phyloP scores from a whole-genome alignment of 2,113 vertebrate genomes.

The Elaphurus davidianus region DNA sequence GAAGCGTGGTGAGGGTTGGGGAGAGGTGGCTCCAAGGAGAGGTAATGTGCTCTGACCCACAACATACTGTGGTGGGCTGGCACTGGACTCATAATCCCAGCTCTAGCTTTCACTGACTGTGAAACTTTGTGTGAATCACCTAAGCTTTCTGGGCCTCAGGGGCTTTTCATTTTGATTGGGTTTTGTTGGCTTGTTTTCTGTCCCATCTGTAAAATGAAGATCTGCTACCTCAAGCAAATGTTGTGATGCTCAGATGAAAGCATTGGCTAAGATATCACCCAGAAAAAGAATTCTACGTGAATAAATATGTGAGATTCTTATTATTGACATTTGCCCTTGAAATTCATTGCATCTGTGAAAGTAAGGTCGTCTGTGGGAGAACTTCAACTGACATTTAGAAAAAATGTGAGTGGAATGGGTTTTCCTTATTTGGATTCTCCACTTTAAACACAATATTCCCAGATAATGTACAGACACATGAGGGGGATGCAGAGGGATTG shows the following conservation, averaged over 20 bases:
- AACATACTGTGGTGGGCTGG: too few relatives aligned
- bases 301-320: background rate
- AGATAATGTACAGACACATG: background rate
- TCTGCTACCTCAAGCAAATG: background rate
- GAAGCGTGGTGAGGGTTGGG: rapidly evolving
- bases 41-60: background rate
- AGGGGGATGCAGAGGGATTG: background rate
- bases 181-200: background rate
- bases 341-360: background rate
- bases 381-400: background rate
- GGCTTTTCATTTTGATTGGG: background rate
- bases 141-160: background rate
- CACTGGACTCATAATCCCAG: background rate
- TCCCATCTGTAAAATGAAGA: background rate
- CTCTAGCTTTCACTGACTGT: background rate
- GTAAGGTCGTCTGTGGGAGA: background rate
- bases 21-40: background rate
- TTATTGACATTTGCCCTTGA: background rate
- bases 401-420: background rate
- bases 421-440: slow-evolving; percentile 27
- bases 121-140: background rate
- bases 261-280: background rate
- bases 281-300: background rate
- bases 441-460: background rate
- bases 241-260: background rate